These are phyloP conservation scores for Hirudinaria manillensis DNA, from an alignment of 2,888 invertebrate genomes.

Conservation along the genomic window DNA sequence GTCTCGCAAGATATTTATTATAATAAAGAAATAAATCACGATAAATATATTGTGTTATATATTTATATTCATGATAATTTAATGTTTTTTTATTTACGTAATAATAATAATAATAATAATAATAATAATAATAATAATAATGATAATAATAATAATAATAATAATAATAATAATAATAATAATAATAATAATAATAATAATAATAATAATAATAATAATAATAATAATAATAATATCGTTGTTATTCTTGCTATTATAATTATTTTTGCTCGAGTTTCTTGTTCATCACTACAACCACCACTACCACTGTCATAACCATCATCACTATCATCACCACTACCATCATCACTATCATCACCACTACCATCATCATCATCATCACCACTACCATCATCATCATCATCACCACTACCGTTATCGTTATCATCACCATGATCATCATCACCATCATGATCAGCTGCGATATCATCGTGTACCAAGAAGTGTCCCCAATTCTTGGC, in stretches of 20 bases:
- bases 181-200: too few species aligned
- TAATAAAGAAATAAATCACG: too few species aligned
- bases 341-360: background rate
- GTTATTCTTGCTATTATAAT: background rate
- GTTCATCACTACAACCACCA: background rate
- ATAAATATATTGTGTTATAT: too few species aligned
- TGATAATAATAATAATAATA: too few species aligned
- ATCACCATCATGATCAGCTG: constrained; percentile 2
- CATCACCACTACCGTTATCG: background rate
- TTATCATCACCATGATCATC: constrained; percentile 14
- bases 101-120: too few species aligned
- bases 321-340: constrained; percentile 1
- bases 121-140: too few species aligned
- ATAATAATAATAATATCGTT: too few species aligned
- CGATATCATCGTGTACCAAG: background rate
- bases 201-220: too few species aligned
- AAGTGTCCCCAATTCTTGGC: background rate
- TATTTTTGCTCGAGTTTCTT: background rate
- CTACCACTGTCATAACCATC: background rate
- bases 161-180: too few species aligned
- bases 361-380: background rate
- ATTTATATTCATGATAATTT: too few species aligned
- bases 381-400: background rate
- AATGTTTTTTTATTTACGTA: too few species aligned
- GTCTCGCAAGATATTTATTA: too few species aligned